Conservation (phyloP, 2,113 vertebrate genomes). For the Cyanoderma ruficeps region DNA sequence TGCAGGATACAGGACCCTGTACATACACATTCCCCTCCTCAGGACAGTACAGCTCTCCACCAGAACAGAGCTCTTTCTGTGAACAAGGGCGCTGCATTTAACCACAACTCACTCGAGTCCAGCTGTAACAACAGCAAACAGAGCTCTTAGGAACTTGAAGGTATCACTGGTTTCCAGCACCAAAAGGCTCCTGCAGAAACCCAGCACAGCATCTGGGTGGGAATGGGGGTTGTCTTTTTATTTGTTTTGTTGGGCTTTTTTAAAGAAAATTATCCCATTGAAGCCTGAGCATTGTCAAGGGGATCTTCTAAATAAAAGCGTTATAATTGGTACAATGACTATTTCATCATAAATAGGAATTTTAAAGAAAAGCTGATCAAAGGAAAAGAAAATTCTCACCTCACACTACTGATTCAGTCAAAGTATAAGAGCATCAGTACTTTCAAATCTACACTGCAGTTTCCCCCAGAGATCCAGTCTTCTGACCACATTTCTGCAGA, state of each 20-base stretch:
- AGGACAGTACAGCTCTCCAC: not conserved
- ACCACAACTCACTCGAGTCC: rapidly evolving
- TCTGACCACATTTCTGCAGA: not conserved
- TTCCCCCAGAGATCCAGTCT: not conserved
- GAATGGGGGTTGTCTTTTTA: not conserved
- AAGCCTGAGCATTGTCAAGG: not conserved
- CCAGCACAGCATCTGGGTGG: not conserved
- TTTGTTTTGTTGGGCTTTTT: rapidly evolving
- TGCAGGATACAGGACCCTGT: not conserved
- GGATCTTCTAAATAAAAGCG: not conserved
- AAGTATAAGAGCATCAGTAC: not conserved
- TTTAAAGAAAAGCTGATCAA: not conserved
- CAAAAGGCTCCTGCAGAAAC: not conserved
- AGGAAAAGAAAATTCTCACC: not conserved
- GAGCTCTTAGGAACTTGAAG: not conserved
- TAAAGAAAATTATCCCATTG: not conserved
- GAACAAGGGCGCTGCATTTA: not conserved
- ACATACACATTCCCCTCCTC: not conserved
- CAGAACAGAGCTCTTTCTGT: not conserved
- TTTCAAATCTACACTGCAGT: not conserved
- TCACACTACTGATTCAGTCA: not conserved
- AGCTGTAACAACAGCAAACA: not conserved
- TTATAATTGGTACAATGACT: not conserved
- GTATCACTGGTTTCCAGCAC: not conserved
- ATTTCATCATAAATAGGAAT: not conserved